These are phyloP conservation scores for Spinus olivaceus DNA, from an alignment of 2,797 vertebrate genomes.

Conservation along the genomic window DNA sequence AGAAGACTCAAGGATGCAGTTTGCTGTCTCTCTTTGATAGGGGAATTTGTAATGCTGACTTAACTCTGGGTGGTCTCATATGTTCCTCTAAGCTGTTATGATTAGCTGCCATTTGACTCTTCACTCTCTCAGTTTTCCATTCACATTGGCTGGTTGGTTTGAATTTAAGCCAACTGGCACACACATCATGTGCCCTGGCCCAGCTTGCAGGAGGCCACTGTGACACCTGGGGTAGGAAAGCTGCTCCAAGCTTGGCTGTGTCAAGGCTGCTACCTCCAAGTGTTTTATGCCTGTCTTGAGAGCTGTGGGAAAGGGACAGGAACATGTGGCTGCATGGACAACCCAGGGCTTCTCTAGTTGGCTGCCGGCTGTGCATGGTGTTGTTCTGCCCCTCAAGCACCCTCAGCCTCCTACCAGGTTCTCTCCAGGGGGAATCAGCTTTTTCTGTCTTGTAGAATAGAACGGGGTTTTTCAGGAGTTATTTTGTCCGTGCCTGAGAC, in stretches of 20 bases:
- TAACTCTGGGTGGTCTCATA: not conserved
- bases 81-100: not conserved
- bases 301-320: not conserved
- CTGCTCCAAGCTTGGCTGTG: not conserved
- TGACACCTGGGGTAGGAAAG: not conserved
- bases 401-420: not conserved
- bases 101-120: not conserved
- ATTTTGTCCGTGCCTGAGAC: not conserved
- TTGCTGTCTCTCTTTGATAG: not conserved
- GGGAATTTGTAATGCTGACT: not conserved
- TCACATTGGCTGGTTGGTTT: not conserved
- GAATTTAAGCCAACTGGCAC: not conserved
- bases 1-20: not conserved
- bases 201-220: not conserved
- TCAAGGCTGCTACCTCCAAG: not conserved
- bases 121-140: not conserved
- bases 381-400: not conserved
- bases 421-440: not conserved
- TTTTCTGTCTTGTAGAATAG: not conserved
- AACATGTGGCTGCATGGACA: not conserved
- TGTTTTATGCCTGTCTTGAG: not conserved
- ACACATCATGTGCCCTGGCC: not conserved
- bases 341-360: not conserved
- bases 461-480: accelerated
- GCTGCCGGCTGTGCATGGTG: not conserved